Evolutionary conservation across 2,113 vertebrate genomes (phyloP), one percentile per base, ranked within the genome.

Genomic region (Pogona vitticeps): DNA sequence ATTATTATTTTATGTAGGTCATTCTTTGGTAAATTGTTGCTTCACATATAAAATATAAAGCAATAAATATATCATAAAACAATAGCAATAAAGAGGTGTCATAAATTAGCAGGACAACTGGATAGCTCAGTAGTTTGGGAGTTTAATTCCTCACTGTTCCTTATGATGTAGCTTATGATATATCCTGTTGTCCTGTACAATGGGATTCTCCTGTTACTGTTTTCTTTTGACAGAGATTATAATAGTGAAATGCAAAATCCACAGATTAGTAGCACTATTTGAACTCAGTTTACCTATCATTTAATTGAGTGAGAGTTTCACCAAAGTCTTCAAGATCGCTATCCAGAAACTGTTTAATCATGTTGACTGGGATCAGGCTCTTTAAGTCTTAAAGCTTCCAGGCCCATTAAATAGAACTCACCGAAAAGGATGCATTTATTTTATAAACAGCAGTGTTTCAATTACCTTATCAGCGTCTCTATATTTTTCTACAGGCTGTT

Each of bases 261-360:
- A 67, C 38, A 76, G 26, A 67, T 76, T 15, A 23, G 59, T 46
- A 75, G 36, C 2, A 20, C 28, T 63, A 10, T 75, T 76, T 76
- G 20, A 26, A 36, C 31, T 12, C 1, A 67, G 21, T 68, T 40
- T 18, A 1, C 9, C 59, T 65, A 52, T 67, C 36, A 42, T 76
- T 87, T 87, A 68, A 87, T 46, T 76, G 15, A 82, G 40, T 65
- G 59, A 9, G 40, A 82, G 15, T 73, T 82, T 76, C 59, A 59
- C 42, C 80, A 75, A 6, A 23, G 28, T 56, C 33, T 76, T 76
- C 33, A 82, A 68, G 42, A 21, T 17, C 42, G 36, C 26, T 56
- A 61, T 76, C 42, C 82, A 63, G 82, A 87, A 82, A 52, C 9
- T 9, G 23, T 77, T 76, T 76, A 58, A 67, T 31, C 3, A 67